Conservation (phyloP, 2,888 invertebrate species). For the Dendrolimus houi region DNA sequence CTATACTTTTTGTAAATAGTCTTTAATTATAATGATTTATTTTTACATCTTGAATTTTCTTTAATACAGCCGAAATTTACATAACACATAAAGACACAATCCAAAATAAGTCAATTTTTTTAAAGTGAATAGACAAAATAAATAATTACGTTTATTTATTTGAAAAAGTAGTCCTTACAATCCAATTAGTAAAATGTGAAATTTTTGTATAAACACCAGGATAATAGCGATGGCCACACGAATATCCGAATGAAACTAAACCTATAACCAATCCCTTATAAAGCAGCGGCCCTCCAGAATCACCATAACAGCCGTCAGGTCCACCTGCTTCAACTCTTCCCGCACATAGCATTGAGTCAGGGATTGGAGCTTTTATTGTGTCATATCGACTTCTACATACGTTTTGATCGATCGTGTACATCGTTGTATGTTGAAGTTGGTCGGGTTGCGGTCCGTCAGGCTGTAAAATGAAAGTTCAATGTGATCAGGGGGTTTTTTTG, state of each 20-base stretch:
- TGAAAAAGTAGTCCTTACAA: constrained; percentile 41
- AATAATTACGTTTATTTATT: constrained; percentile 34
- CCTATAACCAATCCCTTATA: constrained; percentile 62
- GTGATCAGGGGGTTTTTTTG: too few species aligned
- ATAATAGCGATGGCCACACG: constrained; percentile 55
- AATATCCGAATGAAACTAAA: constrained; percentile 60
- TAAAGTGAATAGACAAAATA: background rate
- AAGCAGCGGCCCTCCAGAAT: constrained; percentile 61
- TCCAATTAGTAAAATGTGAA: constrained; percentile 59
- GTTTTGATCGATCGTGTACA: constrained; percentile 42
- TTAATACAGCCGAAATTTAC: too few species aligned
- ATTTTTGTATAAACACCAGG: constrained; percentile 66
- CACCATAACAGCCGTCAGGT: constrained; percentile 61
- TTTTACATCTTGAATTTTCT: too few species aligned
- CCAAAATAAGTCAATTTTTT: too few species aligned
- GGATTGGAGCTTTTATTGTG: constrained; percentile 45
- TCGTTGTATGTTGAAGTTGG: constrained; percentile 46
- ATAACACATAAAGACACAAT: too few species aligned
- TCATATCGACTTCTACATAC: constrained; percentile 45
- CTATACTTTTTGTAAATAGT: too few species aligned
- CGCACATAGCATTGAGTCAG: constrained; percentile 61
- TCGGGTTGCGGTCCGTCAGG: constrained; percentile 50
- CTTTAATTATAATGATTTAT: too few species aligned
- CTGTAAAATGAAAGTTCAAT: constrained; percentile 24
- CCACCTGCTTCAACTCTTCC: constrained; percentile 51